Percentiles rank a stretch among this genome's conserved stretches.
These are phyloP conservation scores for Botia kubotai DNA, from an alignment of 2,797 vertebrate genomes.

Conservation along the genomic window DNA sequence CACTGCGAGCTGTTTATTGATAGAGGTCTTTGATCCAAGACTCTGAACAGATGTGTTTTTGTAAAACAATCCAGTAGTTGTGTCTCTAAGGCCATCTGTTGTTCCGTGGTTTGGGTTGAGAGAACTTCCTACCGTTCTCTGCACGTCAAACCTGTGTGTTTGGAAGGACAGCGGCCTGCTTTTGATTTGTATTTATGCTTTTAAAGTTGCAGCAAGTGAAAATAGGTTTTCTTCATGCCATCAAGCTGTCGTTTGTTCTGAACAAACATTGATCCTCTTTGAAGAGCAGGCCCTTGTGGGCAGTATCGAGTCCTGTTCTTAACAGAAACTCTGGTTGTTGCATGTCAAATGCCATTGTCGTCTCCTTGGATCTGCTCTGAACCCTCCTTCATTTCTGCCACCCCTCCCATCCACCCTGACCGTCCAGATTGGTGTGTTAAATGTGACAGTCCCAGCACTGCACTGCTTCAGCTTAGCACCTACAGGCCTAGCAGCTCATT, in stretches of 20 bases:
- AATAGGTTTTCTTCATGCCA: slow-evolving; percentile 29
- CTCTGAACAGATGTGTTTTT: slow-evolving; percentile 53
- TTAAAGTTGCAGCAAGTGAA: slow-evolving; percentile 38
- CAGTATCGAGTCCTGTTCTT: background rate
- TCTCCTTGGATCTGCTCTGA: slow-evolving; percentile 25
- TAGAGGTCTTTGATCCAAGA: slow-evolving; percentile 38
- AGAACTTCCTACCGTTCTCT: background rate
- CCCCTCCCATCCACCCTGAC: background rate
- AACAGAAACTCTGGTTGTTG: slow-evolving; percentile 34
- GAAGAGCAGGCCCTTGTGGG: slow-evolving; percentile 7
- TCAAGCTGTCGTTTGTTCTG: slow-evolving; percentile 40
- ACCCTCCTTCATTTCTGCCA: background rate
- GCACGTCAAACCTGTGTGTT: slow-evolving; percentile 30
- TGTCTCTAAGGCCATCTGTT: slow-evolving; percentile 54
- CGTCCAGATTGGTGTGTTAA: slow-evolving; percentile 11
- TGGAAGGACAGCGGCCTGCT: slow-evolving; percentile 11
- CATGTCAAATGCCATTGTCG: slow-evolving; percentile 24
- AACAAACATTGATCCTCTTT: slow-evolving; percentile 53
- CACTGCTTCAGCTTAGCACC: slow-evolving; percentile 29
- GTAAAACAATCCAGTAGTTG: slow-evolving; percentile 44
- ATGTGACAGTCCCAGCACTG: slow-evolving; percentile 6
- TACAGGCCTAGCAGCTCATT: slow-evolving; percentile 48
- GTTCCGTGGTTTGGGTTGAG: slow-evolving; percentile 23
- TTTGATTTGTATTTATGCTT: slow-evolving; percentile 32
- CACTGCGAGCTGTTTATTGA: slow-evolving; percentile 50